Percentiles rank a stretch among this genome's conserved stretches.
Conservation (phyloP, 2,113 vertebrate species). For the Anhinga rufa region DNA sequence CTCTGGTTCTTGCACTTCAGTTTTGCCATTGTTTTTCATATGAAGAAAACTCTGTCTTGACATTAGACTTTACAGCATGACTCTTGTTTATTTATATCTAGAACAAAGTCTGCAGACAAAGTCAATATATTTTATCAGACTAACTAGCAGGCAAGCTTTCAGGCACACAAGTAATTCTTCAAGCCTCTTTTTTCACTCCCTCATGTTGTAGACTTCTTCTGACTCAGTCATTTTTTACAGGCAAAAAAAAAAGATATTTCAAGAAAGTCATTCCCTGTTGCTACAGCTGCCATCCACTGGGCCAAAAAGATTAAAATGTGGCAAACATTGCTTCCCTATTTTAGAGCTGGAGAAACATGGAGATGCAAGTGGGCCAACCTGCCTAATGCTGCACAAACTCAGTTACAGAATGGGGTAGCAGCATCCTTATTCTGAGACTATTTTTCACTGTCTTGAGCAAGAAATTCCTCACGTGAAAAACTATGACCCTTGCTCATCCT, state of each 20-base stretch:
- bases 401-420: background rate
- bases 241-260: background rate
- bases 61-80: background rate
- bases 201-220: background rate
- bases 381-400: background rate
- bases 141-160: background rate
- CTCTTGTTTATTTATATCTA: background rate
- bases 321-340: background rate
- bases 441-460: background rate
- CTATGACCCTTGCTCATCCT: background rate
- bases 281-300: background rate
- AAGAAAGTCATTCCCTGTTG: background rate
- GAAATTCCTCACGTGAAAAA: background rate
- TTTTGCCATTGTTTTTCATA: background rate
- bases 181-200: background rate
- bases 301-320: background rate
- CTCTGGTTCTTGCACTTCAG: background rate
- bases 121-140: background rate
- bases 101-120: slow-evolving; percentile 8
- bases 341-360: background rate
- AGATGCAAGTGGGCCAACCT: background rate
- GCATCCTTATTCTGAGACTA: background rate
- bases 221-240: background rate
- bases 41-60: background rate
- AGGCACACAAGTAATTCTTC: background rate